Evolutionary conservation across 2,888 invertebrate genomes (phyloP).

Genomic region (Troilus luridus): DNA sequence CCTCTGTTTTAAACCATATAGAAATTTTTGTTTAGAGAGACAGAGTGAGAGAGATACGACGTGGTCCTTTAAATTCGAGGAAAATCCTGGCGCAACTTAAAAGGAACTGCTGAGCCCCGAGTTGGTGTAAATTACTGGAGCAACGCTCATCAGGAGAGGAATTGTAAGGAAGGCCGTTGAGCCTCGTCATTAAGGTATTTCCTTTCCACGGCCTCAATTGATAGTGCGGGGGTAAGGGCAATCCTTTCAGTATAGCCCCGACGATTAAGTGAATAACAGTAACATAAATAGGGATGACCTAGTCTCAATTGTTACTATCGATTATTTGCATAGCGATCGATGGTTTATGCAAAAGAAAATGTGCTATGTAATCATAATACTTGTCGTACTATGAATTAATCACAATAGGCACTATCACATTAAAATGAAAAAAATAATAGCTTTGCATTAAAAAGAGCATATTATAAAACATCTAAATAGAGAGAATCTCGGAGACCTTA

Average conservation of each 20-base stretch:
- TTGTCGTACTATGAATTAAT: too few species aligned
- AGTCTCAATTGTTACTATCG: too few species aligned
- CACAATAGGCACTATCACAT: too few species aligned
- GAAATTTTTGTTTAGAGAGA: background rate
- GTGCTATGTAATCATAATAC: too few species aligned
- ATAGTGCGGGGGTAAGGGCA: background rate
- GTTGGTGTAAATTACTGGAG: constrained; percentile 7
- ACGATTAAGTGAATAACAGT: too few species aligned
- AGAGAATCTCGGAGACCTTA: too few species aligned
- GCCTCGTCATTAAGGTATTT: background rate
- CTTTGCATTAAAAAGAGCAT: too few species aligned
- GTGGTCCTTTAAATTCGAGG: background rate
- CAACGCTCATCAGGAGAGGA: background rate
- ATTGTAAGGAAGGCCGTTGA: background rate
- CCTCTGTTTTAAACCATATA: background rate
- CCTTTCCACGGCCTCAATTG: background rate
- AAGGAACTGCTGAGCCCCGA: background rate
- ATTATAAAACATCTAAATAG: too few species aligned
- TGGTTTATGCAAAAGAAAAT: too few species aligned
- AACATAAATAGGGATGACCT: too few species aligned
- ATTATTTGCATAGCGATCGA: too few species aligned
- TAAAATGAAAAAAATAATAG: too few species aligned
- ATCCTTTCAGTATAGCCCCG: background rate
- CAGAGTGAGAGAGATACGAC: background rate
- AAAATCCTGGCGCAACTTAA: background rate